phyloP scores from a whole-genome alignment of 2,888 invertebrate genomes.

The Andrena marginata region DNA sequence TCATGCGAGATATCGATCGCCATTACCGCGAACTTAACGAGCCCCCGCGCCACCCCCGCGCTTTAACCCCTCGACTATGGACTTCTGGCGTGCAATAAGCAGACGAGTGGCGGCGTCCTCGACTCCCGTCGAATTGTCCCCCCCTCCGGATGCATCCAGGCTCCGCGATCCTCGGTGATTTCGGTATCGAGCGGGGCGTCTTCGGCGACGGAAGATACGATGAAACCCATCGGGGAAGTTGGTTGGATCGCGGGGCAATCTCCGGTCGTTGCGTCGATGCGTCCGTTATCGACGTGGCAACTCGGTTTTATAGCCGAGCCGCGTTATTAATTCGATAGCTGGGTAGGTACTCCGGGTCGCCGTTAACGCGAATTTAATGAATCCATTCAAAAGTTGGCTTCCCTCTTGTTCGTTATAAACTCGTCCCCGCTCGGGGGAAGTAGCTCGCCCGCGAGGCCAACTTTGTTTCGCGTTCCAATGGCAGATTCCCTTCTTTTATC shows the following conservation, averaged over 20 bases:
- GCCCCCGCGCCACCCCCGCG: constrained; percentile 37
- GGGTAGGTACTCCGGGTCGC: neutral
- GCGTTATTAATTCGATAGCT: constrained; percentile 19
- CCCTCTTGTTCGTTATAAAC: constrained; percentile 28
- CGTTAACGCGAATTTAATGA: constrained; percentile 41
- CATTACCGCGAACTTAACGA: constrained; percentile 64
- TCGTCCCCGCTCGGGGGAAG: constrained; percentile 14
- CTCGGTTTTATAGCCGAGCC: neutral
- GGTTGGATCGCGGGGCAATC: neutral
- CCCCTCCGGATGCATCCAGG: constrained; percentile 14
- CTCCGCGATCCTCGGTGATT: constrained; percentile 20
- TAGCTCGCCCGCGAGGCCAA: constrained; percentile 6
- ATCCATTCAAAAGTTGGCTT: constrained; percentile 36
- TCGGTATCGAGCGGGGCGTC: constrained; percentile 19
- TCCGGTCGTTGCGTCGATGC: constrained; percentile 21
- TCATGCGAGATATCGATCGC: constrained; percentile 62
- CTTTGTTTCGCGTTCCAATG: constrained; percentile 19
- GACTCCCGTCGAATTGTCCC: constrained; percentile 30
- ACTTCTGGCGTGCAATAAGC: constrained; percentile 46
- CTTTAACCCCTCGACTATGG: constrained; percentile 50
- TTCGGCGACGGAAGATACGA: constrained; percentile 7
- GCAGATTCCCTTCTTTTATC: constrained; percentile 9
- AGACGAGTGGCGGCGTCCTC: constrained; percentile 40
- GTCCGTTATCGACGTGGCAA: neutral
- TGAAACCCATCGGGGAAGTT: constrained; percentile 13